Base-by-base conservation (phyloP, 2,113 vertebrate genomes). In the Chloropsis hardwickii region DNA sequence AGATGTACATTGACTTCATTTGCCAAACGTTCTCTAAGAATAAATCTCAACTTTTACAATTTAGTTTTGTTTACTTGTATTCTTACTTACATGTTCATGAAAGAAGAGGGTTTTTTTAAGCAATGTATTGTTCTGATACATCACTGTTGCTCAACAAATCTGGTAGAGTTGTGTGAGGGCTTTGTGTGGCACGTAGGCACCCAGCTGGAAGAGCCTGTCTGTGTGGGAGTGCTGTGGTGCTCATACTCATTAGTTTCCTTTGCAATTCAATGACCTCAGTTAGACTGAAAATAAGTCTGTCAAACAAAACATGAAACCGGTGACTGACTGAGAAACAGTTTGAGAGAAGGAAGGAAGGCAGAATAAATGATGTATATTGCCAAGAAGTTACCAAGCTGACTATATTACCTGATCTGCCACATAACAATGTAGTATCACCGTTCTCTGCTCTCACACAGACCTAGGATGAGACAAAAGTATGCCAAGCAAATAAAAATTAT, bases 201-300 rank as follows among this genome's bases (percentile, higher is more conserved):
- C 97, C 98, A 98, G 97, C 91, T 96, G 97, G 94, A 93, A 91
- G 70, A 86, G 78, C 80, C 61, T 72, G 1, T n/a, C 70, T 93
- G 25, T 56, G 95, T 95, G 95, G 97, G 98, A 98, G 97, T 96
- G 92, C 85, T 97, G 86, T 91, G 95, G 90, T 93, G 73, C 90
- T 98, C 97, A 97, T 82, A 35, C 21, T 94, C 97, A 97, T 98
- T 96, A 92, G 96, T 93, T 97, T 94, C 92, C 97, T 98, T 98
- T 98, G 98, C 98, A 98, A 98, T 98, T 98, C 98, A 98, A 91
- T 97, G 98, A 98, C 98, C 94, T 98, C 94, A 93, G 96, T 94
- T 97, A 97, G 97, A 81, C 72, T 98, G 97, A 98, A 98, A 97
- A 98, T 97, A 97, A 95, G 90, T 93, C 98, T 98, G 97, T 98